Evolutionary conservation across 1,140 invertebrate genomes (phyloP), one percentile per base, ranked within the genome.

Genomic region (Piezodorus guildinii): DNA sequence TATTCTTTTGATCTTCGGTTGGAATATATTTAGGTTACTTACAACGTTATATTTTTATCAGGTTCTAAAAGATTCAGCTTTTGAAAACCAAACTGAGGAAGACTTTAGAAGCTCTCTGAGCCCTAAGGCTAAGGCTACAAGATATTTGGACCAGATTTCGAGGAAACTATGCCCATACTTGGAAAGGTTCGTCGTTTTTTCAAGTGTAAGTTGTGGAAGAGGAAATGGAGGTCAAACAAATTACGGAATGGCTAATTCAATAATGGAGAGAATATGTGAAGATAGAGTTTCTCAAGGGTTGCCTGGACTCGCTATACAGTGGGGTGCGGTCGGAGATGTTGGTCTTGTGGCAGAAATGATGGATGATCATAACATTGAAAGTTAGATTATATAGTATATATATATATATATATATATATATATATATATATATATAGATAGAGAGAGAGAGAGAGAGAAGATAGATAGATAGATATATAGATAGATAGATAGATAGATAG

Each of bases 141-240:
- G 78, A 70, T 72, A 81, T 68, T 71, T 86, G 63, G 84, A 86
- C 69, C 75, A 78, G 65, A 45, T 81, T 6, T 81, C 82, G 0
- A 78, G 79, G 49, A 77, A 72, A 62, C 12, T 63, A 4, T 85
- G 83, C 66, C 82, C 81, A 0, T 52, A 75, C 17, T 70, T 85
- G 23, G 74, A 79, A 44, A 72, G 81, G 68, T 87, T 87, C 69
- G 82, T 86, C 5, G 82, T 90, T 21, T 95, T 94, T 74, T 94
- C 91, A 1, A 92, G 88, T 54, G 87, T 94, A 4, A 87, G 85
- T 34, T 92, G 90, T 74, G 91, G 91, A 8, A 80, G 89, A 56
- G 92, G 92, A 65, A 94, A 95, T 74, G 82, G 84, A 49, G 91
- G 91, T 3, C 91, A 94, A 74, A 83, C 86, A 0, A 95, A 94